Conservation (phyloP, 2,888 invertebrate species). For the Drosophila barbarae region DNA sequence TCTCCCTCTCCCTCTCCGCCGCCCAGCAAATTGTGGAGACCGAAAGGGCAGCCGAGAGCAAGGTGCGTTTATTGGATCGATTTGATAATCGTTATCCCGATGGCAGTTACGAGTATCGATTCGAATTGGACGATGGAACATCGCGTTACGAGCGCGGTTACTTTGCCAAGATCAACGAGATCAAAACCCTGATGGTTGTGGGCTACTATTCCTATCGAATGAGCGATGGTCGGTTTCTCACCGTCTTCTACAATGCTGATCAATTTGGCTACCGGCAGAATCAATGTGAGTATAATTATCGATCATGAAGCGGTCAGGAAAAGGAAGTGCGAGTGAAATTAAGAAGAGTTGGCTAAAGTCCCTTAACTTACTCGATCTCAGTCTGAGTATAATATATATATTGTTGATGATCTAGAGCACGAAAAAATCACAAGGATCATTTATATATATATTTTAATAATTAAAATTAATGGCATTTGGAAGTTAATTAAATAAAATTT, state of each 20-base stretch:
- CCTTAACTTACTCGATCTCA: neutral
- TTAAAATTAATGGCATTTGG: neutral
- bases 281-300: slow-evolving; percentile 71
- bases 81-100: slow-evolving; percentile 76
- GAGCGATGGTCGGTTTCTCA: slow-evolving; percentile 71
- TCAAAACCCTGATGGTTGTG: slow-evolving; percentile 74
- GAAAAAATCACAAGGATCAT: neutral
- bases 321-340: neutral
- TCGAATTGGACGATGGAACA: slow-evolving; percentile 74
- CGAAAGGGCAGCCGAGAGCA: slow-evolving; percentile 6
- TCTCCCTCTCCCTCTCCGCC: neutral
- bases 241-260: slow-evolving; percentile 78
- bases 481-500: neutral
- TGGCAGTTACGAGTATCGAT: slow-evolving; percentile 78
- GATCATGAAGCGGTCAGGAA: neutral
- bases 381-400: neutral
- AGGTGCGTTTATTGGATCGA: slow-evolving; percentile 60
- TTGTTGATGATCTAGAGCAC: too few relatives aligned
- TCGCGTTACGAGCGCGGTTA: slow-evolving; percentile 78
- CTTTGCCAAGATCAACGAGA: slow-evolving; percentile 65
- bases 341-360: too few relatives aligned
- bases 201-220: slow-evolving; percentile 77
- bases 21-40: slow-evolving; percentile 19
- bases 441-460: neutral
- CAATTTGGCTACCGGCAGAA: slow-evolving; percentile 76